These are phyloP conservation scores for Hippopotamyrus pictus DNA, from an alignment of 2,797 vertebrate genomes.

Conservation along the genomic window DNA sequence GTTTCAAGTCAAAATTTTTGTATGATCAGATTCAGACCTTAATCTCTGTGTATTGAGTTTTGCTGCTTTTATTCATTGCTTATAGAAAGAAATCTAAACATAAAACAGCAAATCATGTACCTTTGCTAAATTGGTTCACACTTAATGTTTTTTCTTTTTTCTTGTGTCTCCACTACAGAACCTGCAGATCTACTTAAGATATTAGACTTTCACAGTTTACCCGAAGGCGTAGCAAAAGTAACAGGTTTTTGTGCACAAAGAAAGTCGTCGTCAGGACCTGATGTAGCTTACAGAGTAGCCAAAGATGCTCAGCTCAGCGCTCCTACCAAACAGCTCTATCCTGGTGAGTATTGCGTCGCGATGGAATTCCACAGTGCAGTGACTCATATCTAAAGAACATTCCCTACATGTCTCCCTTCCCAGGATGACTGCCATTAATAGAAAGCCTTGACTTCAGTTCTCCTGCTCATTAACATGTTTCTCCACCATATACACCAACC, in stretches of 20 bases:
- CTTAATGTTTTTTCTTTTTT: slow-evolving; percentile 15
- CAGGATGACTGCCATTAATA: neutral
- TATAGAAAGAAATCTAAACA: neutral
- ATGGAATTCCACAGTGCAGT: neutral
- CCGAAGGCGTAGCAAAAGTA: slow-evolving; percentile 85
- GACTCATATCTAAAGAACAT: neutral
- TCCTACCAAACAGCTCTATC: slow-evolving; percentile 90
- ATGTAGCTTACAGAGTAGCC: slow-evolving; percentile 86
- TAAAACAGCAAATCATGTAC: neutral
- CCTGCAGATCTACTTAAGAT: slow-evolving; percentile 94
- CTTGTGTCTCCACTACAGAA: slow-evolving; percentile 62
- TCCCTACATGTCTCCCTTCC: neutral
- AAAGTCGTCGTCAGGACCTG: slow-evolving; percentile 79
- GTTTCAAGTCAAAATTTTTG: neutral
- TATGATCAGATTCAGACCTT: neutral
- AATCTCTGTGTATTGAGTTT: neutral
- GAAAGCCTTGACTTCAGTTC: neutral
- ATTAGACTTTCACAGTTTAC: slow-evolving; percentile 94
- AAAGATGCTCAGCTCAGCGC: slow-evolving; percentile 92
- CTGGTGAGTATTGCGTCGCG: slow-evolving; percentile 62
- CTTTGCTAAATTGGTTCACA: neutral
- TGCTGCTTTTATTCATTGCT: neutral
- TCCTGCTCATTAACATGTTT: neutral
- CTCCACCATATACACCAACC: neutral
- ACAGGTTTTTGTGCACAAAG: slow-evolving; percentile 84